Percentiles rank a stretch among this genome's conserved stretches.
Evolutionary conservation across 2,888 invertebrate genomes (phyloP).

Genomic region (Drosophila tanythrix): DNA sequence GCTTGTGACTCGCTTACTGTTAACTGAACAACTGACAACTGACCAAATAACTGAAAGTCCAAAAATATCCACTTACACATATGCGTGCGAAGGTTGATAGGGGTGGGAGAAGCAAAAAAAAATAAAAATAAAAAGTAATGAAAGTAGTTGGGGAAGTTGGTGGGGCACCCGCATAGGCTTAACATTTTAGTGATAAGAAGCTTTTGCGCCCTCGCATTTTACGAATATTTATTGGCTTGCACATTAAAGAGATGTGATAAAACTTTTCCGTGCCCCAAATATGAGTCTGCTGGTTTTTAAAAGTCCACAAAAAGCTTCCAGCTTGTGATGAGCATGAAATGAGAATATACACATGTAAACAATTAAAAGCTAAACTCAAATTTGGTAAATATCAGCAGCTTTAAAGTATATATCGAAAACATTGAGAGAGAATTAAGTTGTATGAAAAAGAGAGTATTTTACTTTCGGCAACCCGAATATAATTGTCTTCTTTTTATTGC

Average conservation of each 20-base stretch:
- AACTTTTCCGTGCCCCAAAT: background rate
- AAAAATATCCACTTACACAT: slow-evolving; percentile 1
- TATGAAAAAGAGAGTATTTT: slow-evolving; percentile 15
- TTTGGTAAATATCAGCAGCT: background rate
- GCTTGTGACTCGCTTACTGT: slow-evolving; percentile 35
- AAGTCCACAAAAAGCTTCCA: background rate
- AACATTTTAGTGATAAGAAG: slow-evolving; percentile 52
- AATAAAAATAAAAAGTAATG: slow-evolving; percentile 27
- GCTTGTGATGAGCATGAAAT: background rate
- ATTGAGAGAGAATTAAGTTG: background rate
- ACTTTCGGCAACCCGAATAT: background rate
- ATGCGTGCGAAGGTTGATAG: background rate
- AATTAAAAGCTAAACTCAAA: background rate
- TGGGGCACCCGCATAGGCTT: slow-evolving; percentile 60
- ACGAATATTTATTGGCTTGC: slow-evolving; percentile 1
- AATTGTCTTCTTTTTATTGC: background rate
- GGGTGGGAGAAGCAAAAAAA: background rate
- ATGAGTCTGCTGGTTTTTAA: background rate
- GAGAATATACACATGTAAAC: background rate
- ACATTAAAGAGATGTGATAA: slow-evolving; percentile 8
- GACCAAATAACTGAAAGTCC: slow-evolving; percentile 37
- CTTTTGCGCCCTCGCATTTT: slow-evolving; percentile 6
- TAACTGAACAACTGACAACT: slow-evolving; percentile 31
- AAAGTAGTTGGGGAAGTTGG: slow-evolving; percentile 57
- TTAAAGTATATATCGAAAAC: background rate